Percentiles rank a stretch among this genome's conserved stretches.
Conservation (phyloP, 2,113 vertebrate genomes). For the Xiphophorus couchianus region DNA sequence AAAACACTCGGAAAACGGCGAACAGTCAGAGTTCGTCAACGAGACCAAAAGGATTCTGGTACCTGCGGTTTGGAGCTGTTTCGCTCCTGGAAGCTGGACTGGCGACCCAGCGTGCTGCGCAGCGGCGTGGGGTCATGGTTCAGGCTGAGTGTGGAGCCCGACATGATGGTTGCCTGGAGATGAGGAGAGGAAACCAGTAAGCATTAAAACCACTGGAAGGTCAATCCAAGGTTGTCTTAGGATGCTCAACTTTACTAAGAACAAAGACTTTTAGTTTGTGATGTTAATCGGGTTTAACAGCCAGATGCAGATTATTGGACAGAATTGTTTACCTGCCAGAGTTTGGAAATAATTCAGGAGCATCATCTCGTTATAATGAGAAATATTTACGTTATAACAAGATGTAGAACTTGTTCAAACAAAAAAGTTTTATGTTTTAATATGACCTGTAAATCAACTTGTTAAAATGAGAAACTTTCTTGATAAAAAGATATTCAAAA, state of each 20-base stretch:
- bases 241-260: background rate
- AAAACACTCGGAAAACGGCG: background rate
- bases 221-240: background rate
- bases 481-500: too few relatives aligned
- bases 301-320: background rate
- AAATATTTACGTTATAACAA: too few relatives aligned
- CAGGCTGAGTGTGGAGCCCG: slow-evolving; percentile 94
- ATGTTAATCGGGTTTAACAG: background rate
- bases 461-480: too few relatives aligned
- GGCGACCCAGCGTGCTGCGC: slow-evolving; percentile 90
- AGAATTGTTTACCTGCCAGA: too few relatives aligned
- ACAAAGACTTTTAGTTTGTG: background rate
- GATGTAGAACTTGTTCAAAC: too few relatives aligned
- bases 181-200: slow-evolving; percentile 26
- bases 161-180: slow-evolving; percentile 96
- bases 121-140: slow-evolving; percentile 88
- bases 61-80: slow-evolving; percentile 88
- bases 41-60: background rate
- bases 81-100: slow-evolving; percentile 97
- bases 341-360: too few relatives aligned
- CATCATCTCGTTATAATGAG: too few relatives aligned
- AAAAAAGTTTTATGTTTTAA: too few relatives aligned
- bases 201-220: background rate
- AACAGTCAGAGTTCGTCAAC: too few relatives aligned
- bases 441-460: too few relatives aligned